Evolutionary conservation across 2,113 vertebrate genomes (phyloP).

Genomic region (Solenodon paradoxus): DNA sequence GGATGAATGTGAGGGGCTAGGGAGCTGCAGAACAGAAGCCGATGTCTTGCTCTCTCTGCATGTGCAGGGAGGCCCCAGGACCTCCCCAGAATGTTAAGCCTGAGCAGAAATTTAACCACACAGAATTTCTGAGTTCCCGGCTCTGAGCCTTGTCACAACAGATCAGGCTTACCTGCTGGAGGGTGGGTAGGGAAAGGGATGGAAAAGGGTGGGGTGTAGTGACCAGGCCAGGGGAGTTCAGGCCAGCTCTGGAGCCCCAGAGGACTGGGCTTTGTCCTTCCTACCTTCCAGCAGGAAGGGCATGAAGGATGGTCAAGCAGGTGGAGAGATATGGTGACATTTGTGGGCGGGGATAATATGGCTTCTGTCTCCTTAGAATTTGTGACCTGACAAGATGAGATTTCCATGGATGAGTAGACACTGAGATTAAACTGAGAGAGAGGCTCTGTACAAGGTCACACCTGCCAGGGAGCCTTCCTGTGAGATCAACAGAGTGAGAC

Average conservation of each 20-base stretch:
- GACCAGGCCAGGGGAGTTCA: background rate
- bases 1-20: background rate
- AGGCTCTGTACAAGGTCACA: background rate
- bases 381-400: background rate
- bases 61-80: fast-evolving
- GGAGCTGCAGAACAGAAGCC: background rate
- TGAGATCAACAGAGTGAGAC: background rate
- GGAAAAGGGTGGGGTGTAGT: background rate
- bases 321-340: background rate
- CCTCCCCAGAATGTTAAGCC: background rate
- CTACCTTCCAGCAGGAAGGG: background rate
- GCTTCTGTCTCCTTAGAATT: background rate
- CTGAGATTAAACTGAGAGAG: background rate
- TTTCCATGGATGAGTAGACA: background rate
- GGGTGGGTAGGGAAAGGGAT: background rate
- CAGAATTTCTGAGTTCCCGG: background rate
- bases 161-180: background rate
- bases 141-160: background rate
- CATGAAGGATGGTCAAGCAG: background rate
- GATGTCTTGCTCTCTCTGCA: background rate
- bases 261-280: background rate
- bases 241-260: background rate
- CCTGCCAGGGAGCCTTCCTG: background rate
- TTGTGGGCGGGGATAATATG: background rate
- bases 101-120: background rate